Evolutionary conservation across 1,140 invertebrate genomes (phyloP).

Genomic region (Drosophila burlai): DNA sequence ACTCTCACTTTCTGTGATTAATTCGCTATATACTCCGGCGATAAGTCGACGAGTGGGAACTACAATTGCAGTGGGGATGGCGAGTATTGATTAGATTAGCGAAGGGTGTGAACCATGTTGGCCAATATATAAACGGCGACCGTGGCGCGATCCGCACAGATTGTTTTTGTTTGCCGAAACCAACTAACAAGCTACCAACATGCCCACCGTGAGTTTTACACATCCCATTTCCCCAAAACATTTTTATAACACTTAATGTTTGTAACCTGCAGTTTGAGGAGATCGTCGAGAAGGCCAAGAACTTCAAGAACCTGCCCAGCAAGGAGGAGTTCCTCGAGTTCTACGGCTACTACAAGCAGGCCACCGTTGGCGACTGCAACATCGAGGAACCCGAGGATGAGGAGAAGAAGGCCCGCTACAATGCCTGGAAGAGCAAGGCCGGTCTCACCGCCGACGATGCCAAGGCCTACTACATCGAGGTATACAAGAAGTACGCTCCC

Average conservation of each 20-base stretch:
- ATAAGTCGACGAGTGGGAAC: constrained; percentile 46
- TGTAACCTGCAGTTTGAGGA: constrained; percentile 66
- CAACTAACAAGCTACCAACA: constrained; percentile 54
- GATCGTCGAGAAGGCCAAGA: constrained; percentile 90
- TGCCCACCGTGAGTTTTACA: constrained; percentile 70
- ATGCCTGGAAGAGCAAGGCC: constrained; percentile 95
- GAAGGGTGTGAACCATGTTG: constrained; percentile 50
- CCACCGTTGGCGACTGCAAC: constrained; percentile 93
- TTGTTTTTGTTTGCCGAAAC: constrained; percentile 63
- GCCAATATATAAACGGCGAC: constrained; percentile 62
- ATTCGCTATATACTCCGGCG: constrained; percentile 23
- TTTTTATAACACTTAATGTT: background rate
- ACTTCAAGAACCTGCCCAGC: constrained; percentile 90
- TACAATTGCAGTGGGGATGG: constrained; percentile 40
- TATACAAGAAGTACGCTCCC: constrained; percentile 89
- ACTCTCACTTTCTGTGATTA: constrained; percentile 41
- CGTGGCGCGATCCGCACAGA: constrained; percentile 43
- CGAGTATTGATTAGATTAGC: constrained; percentile 65
- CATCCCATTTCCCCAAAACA: too few relatives aligned
- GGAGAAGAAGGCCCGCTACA: constrained; percentile 98
- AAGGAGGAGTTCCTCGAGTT: constrained; percentile 94
- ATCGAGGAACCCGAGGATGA: constrained; percentile 95
- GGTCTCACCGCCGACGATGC: constrained; percentile 92
- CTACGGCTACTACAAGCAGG: constrained; percentile 96
- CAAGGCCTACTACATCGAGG: constrained; percentile 93